Conservation (phyloP, 2,797 vertebrate genomes). For the Channa striata region DNA sequence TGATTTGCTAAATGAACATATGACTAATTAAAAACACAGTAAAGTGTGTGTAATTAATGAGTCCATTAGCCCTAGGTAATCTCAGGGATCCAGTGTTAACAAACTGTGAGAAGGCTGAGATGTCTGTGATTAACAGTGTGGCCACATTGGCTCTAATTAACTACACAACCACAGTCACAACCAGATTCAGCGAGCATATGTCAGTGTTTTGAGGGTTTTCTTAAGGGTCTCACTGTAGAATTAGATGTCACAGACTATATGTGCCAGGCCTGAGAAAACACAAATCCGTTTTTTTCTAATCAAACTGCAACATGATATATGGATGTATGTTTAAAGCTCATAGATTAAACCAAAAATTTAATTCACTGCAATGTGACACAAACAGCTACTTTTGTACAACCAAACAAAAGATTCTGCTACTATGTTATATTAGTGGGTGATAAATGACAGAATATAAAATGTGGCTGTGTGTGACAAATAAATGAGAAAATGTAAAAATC, state of each 20-base stretch:
- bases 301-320: background rate
- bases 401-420: conserved; percentile 4
- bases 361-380: conserved; percentile 14
- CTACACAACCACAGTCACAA: conserved; percentile 78
- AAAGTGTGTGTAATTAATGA: conserved; percentile 78
- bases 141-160: conserved; percentile 71
- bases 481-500: background rate
- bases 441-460: background rate
- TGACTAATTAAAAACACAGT: conserved; percentile 81
- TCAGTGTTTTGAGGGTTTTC: conserved; percentile 57
- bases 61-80: conserved; percentile 77
- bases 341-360: conserved; percentile 9
- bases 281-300: background rate
- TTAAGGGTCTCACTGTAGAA: conserved; percentile 12
- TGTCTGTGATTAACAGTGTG: conserved; percentile 74
- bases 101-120: conserved; percentile 61
- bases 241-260: conserved; percentile 9
- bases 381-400: background rate
- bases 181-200: conserved; percentile 61
- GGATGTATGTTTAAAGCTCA: background rate
- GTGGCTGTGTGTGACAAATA: background rate
- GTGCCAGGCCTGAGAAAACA: background rate
- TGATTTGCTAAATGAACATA: conserved; percentile 64
- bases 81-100: conserved; percentile 79
- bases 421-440: background rate